Evolutionary conservation across 1,140 invertebrate genomes (phyloP), one percentile per base, ranked within the genome.

Genomic region (Drosophila pruinosa): DNA sequence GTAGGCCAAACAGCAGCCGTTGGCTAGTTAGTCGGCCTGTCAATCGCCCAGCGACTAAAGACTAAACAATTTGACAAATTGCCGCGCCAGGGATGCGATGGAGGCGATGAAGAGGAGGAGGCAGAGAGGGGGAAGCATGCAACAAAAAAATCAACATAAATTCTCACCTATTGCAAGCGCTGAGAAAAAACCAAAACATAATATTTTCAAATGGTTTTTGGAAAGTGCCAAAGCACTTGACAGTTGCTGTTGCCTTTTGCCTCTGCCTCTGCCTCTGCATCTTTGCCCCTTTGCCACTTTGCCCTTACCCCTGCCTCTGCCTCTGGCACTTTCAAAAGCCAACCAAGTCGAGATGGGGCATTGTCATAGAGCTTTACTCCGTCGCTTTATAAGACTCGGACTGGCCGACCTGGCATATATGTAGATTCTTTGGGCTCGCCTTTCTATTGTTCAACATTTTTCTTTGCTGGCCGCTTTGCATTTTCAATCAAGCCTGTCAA

Each of bases 61-160:
- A 72, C 83, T 89, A 85, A 83, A 90, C 88, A 85, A 82, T 72
- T 90, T 90, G 82, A 90, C 88, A 90, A 89, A 89, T 86, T 70
- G 78, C 75, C 61, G 39, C 19, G 50, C 34, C 47, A 43, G 47
- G 39, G 26, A 59, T 22, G 53, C 56, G 24, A 34, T 47, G 43
- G 52, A 26, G 28, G 45, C 3, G n/a, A n/a, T n/a, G 14, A 2
- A 24, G 31, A 45, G 45, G 59, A 34, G 19, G 54, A 70, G 24
- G 34, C 3, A 3, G 1, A n/a, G 43, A n/a, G n/a, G 43, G 21
- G n/a, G 43, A 4, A 14, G 4, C 21, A 38, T 41, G 39, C 39
- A 31, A 39, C 24, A 28, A 76, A 88, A 76, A 88, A 88, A 76
- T 78, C 75, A 76, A 85, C 85, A 89, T 89, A 89, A 89, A 89